phyloP scores from a whole-genome alignment of 1,140 invertebrate species.

The Geopemphigus sp. region DNA sequence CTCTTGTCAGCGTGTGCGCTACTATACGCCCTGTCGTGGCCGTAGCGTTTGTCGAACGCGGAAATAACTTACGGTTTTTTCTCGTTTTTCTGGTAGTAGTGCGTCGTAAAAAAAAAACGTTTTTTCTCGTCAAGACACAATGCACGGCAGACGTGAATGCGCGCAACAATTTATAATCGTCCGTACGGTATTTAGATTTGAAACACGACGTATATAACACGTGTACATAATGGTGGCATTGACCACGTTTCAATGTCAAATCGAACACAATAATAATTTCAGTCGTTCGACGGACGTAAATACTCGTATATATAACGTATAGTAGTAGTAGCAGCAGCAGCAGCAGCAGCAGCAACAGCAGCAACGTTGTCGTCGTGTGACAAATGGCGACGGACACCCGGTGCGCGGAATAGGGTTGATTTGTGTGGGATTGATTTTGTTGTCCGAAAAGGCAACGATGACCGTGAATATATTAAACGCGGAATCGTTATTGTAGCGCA shows the following conservation, averaged over 20 bases:
- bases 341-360: too few species aligned
- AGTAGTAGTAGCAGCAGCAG: too few species aligned
- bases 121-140: background rate
- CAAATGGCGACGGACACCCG: background rate
- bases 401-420: constrained; percentile 35
- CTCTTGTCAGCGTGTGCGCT: constrained; percentile 7
- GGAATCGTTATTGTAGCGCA: too few species aligned
- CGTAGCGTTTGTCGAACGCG: constrained; percentile 21
- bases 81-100: background rate
- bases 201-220: too few species aligned
- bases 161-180: background rate
- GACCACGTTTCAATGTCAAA: constrained; percentile 35
- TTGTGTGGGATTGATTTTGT: constrained; percentile 12
- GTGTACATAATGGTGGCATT: constrained; percentile 9
- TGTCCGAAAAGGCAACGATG: too few species aligned
- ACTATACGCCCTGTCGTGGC: background rate
- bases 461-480: too few species aligned
- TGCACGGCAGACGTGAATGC: background rate
- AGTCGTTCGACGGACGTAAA: background rate
- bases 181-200: too few species aligned
- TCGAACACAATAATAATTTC: background rate
- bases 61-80: constrained; percentile 10
- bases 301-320: too few species aligned
- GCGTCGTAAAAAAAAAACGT: background rate
- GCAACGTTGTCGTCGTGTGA: too few species aligned